Conservation (phyloP, 2,888 invertebrate species). For the Conistra vaccinii region DNA sequence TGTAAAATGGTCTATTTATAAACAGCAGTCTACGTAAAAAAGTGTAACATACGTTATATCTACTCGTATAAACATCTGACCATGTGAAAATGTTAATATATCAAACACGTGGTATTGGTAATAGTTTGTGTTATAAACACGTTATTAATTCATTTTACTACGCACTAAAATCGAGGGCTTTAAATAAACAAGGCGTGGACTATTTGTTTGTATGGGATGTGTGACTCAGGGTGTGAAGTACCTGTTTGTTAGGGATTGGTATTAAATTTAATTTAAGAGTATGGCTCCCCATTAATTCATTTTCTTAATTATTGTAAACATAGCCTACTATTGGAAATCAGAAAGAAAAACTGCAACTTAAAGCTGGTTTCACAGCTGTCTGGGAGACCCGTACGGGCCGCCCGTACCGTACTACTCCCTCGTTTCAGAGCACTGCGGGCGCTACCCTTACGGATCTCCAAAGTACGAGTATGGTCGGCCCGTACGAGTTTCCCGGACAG, state of each 20-base stretch:
- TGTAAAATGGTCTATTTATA: slow-evolving; percentile 40
- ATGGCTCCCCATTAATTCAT: not conserved
- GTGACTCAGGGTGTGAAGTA: not conserved
- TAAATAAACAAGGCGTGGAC: slow-evolving; percentile 15
- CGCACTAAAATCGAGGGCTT: slow-evolving; percentile 52
- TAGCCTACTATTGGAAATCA: not conserved
- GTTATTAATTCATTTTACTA: slow-evolving; percentile 56
- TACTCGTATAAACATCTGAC: slow-evolving; percentile 23
- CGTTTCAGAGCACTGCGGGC: too few relatives aligned
- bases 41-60: slow-evolving; percentile 27
- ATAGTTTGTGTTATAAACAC: slow-evolving; percentile 53
- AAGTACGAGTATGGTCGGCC: too few relatives aligned
- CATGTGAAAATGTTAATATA: slow-evolving; percentile 56
- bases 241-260: not conserved
- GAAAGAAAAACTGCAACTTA: not conserved
- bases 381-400: too few relatives aligned
- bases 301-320: not conserved
- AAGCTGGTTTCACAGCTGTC: too few relatives aligned
- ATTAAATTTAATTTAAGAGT: not conserved
- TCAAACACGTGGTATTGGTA: slow-evolving; percentile 64
- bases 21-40: slow-evolving; percentile 43
- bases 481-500: too few relatives aligned
- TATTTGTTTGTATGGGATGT: not conserved
- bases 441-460: too few relatives aligned
- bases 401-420: too few relatives aligned